Conservation (phyloP, 1,140 invertebrate species). For the Mizuhopecten yessoensis region DNA sequence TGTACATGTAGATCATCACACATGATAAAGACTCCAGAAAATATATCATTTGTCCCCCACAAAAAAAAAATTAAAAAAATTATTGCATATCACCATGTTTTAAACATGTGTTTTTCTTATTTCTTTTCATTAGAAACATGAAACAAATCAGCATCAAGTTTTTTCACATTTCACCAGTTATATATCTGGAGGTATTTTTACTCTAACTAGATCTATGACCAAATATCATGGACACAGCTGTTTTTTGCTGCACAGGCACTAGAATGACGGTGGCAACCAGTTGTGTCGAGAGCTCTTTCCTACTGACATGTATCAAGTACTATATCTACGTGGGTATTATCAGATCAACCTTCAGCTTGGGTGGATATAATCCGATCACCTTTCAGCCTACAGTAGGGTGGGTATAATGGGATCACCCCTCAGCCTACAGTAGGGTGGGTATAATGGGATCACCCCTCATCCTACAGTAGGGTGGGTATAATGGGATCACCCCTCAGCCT, state of each 20-base stretch:
- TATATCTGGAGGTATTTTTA: not conserved
- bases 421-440: too few relatives aligned
- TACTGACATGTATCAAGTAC: not conserved
- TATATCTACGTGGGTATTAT: not conserved
- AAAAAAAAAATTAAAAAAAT: not conserved
- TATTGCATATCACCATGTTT: constrained; percentile 41
- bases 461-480: too few relatives aligned
- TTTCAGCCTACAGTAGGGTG: too few relatives aligned
- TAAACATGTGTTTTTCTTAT: not conserved
- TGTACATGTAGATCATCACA: constrained; percentile 16
- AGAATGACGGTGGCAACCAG: not conserved
- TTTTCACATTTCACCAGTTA: constrained; percentile 9
- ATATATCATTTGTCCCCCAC: constrained; percentile 43
- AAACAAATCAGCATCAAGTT: not conserved
- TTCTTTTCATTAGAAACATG: not conserved
- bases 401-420: too few relatives aligned
- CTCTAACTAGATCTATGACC: not conserved
- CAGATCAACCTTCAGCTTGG: too few relatives aligned
- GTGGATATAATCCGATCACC: too few relatives aligned
- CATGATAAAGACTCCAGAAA: constrained; percentile 9
- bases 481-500: too few relatives aligned
- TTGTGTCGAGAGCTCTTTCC: not conserved
- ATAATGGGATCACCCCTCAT: too few relatives aligned
- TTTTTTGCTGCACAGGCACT: not conserved
- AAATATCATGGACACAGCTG: not conserved